Evolutionary conservation across 1,140 invertebrate genomes (phyloP).

Genomic region (Zaprionus inermis): DNA sequence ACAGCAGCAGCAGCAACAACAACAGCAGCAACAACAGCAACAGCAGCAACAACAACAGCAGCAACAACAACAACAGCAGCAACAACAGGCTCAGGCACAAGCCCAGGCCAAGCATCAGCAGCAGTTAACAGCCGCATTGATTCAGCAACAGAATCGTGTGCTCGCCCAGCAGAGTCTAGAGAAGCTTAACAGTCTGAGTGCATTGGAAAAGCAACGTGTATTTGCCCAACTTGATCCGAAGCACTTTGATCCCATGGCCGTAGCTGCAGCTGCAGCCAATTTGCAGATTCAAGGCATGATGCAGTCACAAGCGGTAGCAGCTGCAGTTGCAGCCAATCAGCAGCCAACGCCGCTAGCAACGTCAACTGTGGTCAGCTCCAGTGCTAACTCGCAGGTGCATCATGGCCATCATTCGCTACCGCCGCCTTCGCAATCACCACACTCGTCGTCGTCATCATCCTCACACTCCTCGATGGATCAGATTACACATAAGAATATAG

Average conservation of each 20-base stretch:
- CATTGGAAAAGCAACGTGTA: slow-evolving; percentile 85
- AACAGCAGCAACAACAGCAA: slow-evolving; percentile 75
- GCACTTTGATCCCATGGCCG: slow-evolving; percentile 81
- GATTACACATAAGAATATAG: slow-evolving; percentile 69
- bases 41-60: slow-evolving; percentile 66
- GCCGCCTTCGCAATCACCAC: slow-evolving; percentile 79
- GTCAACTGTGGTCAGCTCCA: slow-evolving; percentile 31
- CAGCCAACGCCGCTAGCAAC: slow-evolving; percentile 32
- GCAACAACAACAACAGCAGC: slow-evolving; percentile 74
- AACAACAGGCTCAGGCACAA: slow-evolving; percentile 65
- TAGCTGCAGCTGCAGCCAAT: slow-evolving; percentile 79
- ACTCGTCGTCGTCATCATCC: slow-evolving; percentile 74
- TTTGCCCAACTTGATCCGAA: slow-evolving; percentile 85
- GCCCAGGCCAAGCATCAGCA: slow-evolving; percentile 75
- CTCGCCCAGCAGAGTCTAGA: slow-evolving; percentile 86
- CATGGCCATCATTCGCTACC: slow-evolving; percentile 69
- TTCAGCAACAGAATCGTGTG: slow-evolving; percentile 86
- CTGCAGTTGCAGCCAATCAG: slow-evolving; percentile 70
- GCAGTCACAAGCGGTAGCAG: slow-evolving; percentile 75
- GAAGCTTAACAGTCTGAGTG: slow-evolving; percentile 85
- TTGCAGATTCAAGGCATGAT: slow-evolving; percentile 78
- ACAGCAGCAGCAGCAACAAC: slow-evolving; percentile 71
- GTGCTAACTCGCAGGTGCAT: slow-evolving; percentile 42
- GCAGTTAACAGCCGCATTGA: slow-evolving; percentile 85
- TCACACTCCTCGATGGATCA: slow-evolving; percentile 78